These are phyloP conservation scores for Patella pellucida DNA, from an alignment of 2,888 invertebrate species.

Conservation along the genomic window DNA sequence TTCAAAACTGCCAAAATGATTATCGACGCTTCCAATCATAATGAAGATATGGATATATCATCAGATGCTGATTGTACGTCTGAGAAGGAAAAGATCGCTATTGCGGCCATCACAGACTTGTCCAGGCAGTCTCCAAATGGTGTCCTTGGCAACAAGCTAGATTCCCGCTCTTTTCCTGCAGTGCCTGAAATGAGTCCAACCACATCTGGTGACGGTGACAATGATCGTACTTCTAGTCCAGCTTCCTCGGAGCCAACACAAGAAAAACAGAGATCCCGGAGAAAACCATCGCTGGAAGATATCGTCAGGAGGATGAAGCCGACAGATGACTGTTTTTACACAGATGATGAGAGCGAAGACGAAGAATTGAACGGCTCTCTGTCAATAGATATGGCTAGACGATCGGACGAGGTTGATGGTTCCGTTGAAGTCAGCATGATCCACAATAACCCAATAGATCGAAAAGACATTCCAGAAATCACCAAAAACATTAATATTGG, in stretches of 20 bases:
- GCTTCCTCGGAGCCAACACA: slow-evolving; percentile 36
- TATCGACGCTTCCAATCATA: slow-evolving; percentile 24
- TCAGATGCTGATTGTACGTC: slow-evolving; percentile 6
- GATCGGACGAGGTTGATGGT: slow-evolving; percentile 51
- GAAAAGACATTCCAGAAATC: slow-evolving; percentile 24
- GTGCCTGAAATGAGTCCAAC: slow-evolving; percentile 22
- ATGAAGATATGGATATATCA: slow-evolving; percentile 16
- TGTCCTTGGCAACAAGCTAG: slow-evolving; percentile 14
- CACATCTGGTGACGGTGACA: slow-evolving; percentile 19
- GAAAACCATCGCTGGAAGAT: slow-evolving; percentile 62
- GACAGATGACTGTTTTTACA: slow-evolving; percentile 50
- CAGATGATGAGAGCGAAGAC: slow-evolving; percentile 52
- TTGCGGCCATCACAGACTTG: slow-evolving; percentile 14
- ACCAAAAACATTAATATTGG: slow-evolving; percentile 24
- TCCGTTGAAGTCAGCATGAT: slow-evolving; percentile 28
- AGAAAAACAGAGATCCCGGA: slow-evolving; percentile 44
- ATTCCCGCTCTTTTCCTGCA: slow-evolving; percentile 10
- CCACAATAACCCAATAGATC: slow-evolving; percentile 16
- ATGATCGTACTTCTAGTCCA: slow-evolving; percentile 36
- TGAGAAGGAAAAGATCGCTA: slow-evolving; percentile 21
- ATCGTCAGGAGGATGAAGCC: slow-evolving; percentile 56
- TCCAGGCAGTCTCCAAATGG: slow-evolving; percentile 14
- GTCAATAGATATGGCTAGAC: slow-evolving; percentile 36
- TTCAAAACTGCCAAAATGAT: slow-evolving; percentile 18
- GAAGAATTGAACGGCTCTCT: slow-evolving; percentile 35